Base-by-base conservation (phyloP, 1,140 invertebrate species). In the Euura lappo region DNA sequence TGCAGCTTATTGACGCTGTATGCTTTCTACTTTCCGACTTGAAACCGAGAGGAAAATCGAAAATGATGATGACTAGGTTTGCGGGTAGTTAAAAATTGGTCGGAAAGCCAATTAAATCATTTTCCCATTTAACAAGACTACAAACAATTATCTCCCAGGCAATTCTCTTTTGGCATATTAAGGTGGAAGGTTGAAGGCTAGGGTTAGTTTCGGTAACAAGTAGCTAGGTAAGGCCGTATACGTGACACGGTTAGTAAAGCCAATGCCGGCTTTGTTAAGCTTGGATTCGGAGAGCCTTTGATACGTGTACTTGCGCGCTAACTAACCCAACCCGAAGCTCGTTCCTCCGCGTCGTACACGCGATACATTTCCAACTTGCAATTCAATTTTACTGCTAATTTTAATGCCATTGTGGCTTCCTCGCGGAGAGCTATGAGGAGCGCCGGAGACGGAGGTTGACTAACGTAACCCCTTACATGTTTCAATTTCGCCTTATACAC, bases 251-350 rank as follows among this genome's bases (percentile, higher is more conserved):
- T 87, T 88, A 83, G 84, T 84, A 88, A 87, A 84, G 79, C 81
- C 80, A 79, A 81, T 81, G 80, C 84, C 83, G 84, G 84, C 85
- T 87, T 87, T 88, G 86, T 88, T 87, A 86, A 87, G 84, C 86
- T 86, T 84, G 85, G 81, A 87, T 87, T 88, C 86, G 86, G 86
- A 86, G 86, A 87, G 86, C 86, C 86, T 88, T 88, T 88, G 86
- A 88, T 88, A 88, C 86, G 87, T 88, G 87, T 87, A 88, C 85
- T 88, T 88, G 87, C 87, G 86, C 84, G 87, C 86, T 87, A 88
- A 88, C 86, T 87, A 87, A 88, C 85, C 51, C 86, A 87, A 87
- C 86, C 86, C 87, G 72, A 71, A 45, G 70, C 68, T 51, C 69
- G 71, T 76, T 68, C 74, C 71, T 70, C 67, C 28, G 28, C 28